Evolutionary conservation across 2,888 invertebrate genomes (phyloP).

Genomic region (Hermaeophaga mercurialis): DNA sequence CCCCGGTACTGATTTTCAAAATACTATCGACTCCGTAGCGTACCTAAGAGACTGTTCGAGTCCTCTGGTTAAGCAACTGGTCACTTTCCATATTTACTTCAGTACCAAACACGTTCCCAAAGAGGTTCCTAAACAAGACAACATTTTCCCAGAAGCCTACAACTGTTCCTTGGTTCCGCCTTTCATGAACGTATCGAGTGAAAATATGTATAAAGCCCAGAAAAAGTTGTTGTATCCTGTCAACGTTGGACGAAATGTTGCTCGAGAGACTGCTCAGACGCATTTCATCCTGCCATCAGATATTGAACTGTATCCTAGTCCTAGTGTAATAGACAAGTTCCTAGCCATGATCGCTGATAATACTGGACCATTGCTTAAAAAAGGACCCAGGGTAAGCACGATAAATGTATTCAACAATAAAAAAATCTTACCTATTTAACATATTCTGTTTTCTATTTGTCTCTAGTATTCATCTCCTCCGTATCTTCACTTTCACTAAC

Average conservation of each 20-base stretch:
- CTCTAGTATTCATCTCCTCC: no score
- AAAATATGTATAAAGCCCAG: slow-evolving; percentile 76
- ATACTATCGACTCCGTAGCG: slow-evolving; percentile 79
- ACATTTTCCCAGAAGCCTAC: slow-evolving; percentile 66
- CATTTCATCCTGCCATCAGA: slow-evolving; percentile 85
- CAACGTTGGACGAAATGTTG: slow-evolving; percentile 89
- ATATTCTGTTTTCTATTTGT: no score
- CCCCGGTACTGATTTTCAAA: slow-evolving; percentile 80
- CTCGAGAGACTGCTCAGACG: slow-evolving; percentile 80
- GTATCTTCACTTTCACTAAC: no score
- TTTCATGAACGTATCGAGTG: slow-evolving; percentile 67
- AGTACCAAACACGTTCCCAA: slow-evolving; percentile 84
- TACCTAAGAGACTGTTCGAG: slow-evolving; percentile 79
- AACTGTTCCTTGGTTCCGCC: slow-evolving; percentile 77
- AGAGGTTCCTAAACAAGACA: slow-evolving; percentile 69
- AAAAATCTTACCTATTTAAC: no score
- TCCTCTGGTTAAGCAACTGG: slow-evolving; percentile 74
- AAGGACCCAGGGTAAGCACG: slow-evolving; percentile 62
- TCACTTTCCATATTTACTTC: slow-evolving; percentile 90
- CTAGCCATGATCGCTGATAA: slow-evolving; percentile 83
- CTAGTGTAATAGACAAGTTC: slow-evolving; percentile 78
- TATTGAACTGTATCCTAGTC: slow-evolving; percentile 89
- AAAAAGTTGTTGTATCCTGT: slow-evolving; percentile 87
- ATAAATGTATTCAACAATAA: no score
- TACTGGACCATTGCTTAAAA: slow-evolving; percentile 64